These are phyloP conservation scores for Corella eumyota DNA, from an alignment of 23 tunicate species.

Conservation along the genomic window DNA sequence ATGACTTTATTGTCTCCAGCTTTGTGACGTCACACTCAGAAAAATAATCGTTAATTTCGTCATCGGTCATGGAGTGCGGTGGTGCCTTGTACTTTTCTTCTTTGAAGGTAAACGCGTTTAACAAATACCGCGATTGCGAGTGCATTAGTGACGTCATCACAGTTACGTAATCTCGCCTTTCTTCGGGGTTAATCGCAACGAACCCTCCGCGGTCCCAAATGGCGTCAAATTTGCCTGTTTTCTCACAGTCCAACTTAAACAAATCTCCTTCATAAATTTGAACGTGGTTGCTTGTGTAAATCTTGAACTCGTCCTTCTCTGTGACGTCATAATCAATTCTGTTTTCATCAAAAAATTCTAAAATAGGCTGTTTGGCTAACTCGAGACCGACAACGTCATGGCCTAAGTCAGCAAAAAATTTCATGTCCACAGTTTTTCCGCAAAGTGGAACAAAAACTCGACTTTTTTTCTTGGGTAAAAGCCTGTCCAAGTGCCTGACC, in stretches of 20 bases:
- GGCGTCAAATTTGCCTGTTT: background rate
- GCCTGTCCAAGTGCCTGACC: too few relatives aligned
- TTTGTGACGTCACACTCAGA: too few relatives aligned
- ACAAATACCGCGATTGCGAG: background rate
- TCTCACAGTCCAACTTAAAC: background rate
- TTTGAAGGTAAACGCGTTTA: background rate
- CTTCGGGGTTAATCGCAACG: background rate
- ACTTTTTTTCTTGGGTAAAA: too few relatives aligned
- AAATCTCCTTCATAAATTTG: background rate
- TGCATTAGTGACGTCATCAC: background rate
- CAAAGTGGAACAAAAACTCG: too few relatives aligned
- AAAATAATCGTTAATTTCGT: too few relatives aligned
- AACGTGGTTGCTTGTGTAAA: too few relatives aligned
- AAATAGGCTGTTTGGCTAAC: background rate
- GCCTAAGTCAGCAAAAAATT: too few relatives aligned
- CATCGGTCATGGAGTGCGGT: background rate
- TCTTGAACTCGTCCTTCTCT: too few relatives aligned
- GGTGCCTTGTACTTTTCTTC: background rate
- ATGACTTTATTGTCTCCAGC: too few relatives aligned
- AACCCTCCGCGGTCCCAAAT: background rate
- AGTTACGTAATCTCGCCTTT: background rate
- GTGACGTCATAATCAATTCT: background rate
- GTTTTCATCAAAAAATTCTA: background rate
- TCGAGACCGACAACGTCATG: too few relatives aligned
- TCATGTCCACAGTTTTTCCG: too few relatives aligned